These are phyloP conservation scores for Eriocheir sinensis DNA, from an alignment of 1,140 invertebrate genomes.

Conservation along the genomic window DNA sequence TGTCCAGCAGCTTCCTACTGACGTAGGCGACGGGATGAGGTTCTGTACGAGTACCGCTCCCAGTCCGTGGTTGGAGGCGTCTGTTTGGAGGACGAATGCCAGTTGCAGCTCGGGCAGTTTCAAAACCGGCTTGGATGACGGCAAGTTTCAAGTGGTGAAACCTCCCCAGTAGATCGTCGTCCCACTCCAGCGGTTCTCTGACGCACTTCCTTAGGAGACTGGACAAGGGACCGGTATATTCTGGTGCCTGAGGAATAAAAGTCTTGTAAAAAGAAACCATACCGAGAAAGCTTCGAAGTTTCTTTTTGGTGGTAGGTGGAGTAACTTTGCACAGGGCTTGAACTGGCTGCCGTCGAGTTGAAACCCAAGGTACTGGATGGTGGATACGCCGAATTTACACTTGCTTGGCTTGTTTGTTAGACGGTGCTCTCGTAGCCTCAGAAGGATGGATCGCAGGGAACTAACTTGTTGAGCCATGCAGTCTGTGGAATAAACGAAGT, in stretches of 20 bases:
- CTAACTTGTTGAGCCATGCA: neutral
- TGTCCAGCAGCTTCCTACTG: constrained; percentile 54
- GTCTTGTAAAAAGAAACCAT: constrained; percentile 63
- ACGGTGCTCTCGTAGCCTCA: neutral
- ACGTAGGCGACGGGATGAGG: constrained; percentile 56
- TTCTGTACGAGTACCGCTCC: constrained; percentile 41
- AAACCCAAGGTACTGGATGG: neutral
- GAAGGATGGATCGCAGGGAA: neutral
- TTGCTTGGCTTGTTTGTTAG: neutral
- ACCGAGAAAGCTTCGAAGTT: constrained; percentile 42
- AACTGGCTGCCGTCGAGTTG: neutral
- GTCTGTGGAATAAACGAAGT: constrained; percentile 31
- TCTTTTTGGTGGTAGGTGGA: constrained; percentile 51
- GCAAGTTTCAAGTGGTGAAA: neutral
- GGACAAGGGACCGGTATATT: constrained; percentile 34
- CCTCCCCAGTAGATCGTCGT: neutral
- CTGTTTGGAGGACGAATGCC: constrained; percentile 50
- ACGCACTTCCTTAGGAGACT: constrained; percentile 36
- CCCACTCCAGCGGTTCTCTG: constrained; percentile 5
- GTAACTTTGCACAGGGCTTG: neutral
- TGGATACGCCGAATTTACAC: neutral
- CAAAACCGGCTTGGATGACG: neutral
- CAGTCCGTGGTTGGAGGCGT: constrained; percentile 31
- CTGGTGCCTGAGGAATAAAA: constrained; percentile 48
- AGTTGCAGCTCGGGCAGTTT: constrained; percentile 18